Conservation (phyloP, 2,888 invertebrate genomes). For the Drosophila melanosoma region DNA sequence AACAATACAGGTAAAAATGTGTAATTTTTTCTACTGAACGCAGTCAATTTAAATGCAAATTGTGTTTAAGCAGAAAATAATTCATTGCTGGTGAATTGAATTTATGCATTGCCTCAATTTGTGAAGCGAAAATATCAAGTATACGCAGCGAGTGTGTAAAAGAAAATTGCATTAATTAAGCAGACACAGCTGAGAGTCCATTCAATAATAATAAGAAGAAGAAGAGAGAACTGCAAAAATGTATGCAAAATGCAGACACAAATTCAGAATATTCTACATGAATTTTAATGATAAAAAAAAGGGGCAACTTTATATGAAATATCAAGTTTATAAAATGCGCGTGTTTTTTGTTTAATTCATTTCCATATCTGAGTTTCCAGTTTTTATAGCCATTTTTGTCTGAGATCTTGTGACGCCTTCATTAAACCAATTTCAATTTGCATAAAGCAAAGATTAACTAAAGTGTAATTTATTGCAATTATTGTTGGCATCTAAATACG, state of each 20-base stretch:
- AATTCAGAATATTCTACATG: conserved; percentile 6
- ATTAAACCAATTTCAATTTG: conserved; percentile 11
- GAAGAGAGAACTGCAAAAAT: not conserved
- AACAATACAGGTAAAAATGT: conserved; percentile 13
- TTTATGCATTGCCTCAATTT: not conserved
- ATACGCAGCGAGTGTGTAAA: conserved; percentile 27
- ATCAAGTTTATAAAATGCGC: conserved; percentile 5
- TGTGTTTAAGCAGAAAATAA: not conserved
- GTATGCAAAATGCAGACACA: not conserved
- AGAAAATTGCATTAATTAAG: conserved; percentile 19
- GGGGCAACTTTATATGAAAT: not conserved
- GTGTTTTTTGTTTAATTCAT: conserved; percentile 7
- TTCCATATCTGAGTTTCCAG: conserved; percentile 33
- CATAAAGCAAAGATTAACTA: conserved; percentile 24
- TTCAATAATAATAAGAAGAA: not conserved
- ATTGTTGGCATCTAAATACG: not conserved
- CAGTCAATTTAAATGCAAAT: not conserved
- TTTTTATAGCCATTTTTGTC: conserved; percentile 13
- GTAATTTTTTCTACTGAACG: not conserved
- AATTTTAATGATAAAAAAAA: conserved; percentile 25
- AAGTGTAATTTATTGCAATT: not conserved
- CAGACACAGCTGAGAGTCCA: not conserved
- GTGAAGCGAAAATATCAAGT: conserved; percentile 18
- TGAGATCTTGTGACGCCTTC: conserved; percentile 16
- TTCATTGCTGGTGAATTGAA: conserved; percentile 13